phyloP scores from a whole-genome alignment of 2,888 invertebrate species.

The Proisotoma minuta region DNA sequence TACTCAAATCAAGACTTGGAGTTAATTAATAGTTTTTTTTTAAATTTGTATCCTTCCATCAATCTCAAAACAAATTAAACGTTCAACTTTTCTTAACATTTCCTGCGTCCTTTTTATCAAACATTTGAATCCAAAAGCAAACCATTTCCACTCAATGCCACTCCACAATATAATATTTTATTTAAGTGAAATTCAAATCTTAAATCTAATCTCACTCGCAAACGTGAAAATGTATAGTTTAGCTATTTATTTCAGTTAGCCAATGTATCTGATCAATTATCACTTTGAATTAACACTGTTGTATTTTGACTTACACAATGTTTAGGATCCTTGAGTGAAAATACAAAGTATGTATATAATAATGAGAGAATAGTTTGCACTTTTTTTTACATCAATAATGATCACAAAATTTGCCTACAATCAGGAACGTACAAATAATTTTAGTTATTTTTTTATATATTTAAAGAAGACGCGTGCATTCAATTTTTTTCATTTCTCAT shows the following conservation, averaged over 20 bases:
- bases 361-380: too few species aligned
- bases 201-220: not conserved
- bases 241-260: not conserved
- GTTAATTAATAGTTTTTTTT: not conserved
- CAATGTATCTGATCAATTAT: not conserved
- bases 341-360: too few species aligned
- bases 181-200: slow-evolving; percentile 2
- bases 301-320: not conserved
- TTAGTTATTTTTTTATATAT: too few species aligned
- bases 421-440: too few species aligned
- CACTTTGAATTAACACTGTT: not conserved
- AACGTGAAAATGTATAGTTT: not conserved
- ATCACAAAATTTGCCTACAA: too few species aligned
- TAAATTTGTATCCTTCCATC: not conserved
- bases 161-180: not conserved
- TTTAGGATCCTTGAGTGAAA: too few species aligned
- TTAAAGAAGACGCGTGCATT: too few species aligned
- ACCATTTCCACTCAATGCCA: not conserved
- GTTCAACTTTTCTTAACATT: not conserved
- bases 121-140: too few species aligned
- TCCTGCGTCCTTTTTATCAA: not conserved
- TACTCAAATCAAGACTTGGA: too few species aligned
- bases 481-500: too few species aligned
- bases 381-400: too few species aligned
- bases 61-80: not conserved